Percentiles rank a stretch among this genome's conserved stretches.
phyloP scores from a whole-genome alignment of 2,113 vertebrate species.

The Amphiprion ocellaris region DNA sequence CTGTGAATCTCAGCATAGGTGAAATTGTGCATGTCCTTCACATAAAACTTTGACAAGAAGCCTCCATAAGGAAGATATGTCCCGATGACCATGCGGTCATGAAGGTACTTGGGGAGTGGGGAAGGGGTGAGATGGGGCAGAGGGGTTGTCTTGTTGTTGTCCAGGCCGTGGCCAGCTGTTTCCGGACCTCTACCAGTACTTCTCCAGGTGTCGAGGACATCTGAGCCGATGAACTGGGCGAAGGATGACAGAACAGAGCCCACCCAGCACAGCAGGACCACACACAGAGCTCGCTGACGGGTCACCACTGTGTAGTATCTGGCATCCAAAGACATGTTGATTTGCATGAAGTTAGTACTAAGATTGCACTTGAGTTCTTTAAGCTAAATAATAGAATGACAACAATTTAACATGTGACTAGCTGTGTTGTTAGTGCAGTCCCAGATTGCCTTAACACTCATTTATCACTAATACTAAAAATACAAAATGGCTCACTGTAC shows the following conservation, averaged over 20 bases:
- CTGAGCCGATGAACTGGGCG: conserved; percentile 83
- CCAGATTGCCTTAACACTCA: background rate
- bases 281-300: conserved; percentile 68
- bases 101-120: conserved; percentile 40
- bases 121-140: conserved; percentile 28
- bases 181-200: background rate
- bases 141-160: conserved; percentile 72
- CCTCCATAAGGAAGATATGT: conserved; percentile 79
- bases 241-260: conserved; percentile 83
- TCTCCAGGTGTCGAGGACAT: conserved; percentile 65
- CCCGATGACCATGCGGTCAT: conserved; percentile 74
- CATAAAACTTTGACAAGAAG: conserved; percentile 85
- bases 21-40: conserved; percentile 74
- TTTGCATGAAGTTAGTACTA: background rate
- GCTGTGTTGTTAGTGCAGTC: no score
- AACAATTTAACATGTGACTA: background rate
- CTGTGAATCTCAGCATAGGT: conserved; percentile 79
- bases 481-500: background rate
- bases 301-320: conserved; percentile 81
- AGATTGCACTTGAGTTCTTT: background rate
- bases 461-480: background rate
- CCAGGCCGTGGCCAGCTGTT: conserved; percentile 54
- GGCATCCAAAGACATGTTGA: conserved; percentile 42
- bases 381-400: background rate
- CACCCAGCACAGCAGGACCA: conserved; percentile 84